Conservation (phyloP, 2,113 vertebrate species). For the Microtus montanus region DNA sequence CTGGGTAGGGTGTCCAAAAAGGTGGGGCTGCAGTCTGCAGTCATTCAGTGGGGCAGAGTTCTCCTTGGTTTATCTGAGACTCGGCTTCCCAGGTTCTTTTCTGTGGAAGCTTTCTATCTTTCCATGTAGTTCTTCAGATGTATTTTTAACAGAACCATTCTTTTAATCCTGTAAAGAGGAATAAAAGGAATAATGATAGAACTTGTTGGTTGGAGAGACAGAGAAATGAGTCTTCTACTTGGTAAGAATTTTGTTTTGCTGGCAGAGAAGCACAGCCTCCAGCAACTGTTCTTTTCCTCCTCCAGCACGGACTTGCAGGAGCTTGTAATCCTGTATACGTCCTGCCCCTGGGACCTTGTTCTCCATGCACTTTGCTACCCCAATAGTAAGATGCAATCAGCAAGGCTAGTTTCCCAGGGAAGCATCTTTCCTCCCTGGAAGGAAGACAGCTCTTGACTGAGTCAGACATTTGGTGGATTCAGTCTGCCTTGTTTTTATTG, state of each 20-base stretch:
- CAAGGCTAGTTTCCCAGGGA: conserved; percentile 66
- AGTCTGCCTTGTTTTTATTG: neutral
- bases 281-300: conserved; percentile 65
- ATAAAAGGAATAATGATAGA: neutral
- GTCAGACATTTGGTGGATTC: conserved; percentile 45
- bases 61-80: neutral
- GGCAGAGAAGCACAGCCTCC: conserved; percentile 66
- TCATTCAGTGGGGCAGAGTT: fast-evolving
- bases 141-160: conserved; percentile 19
- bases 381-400: conserved; percentile 57
- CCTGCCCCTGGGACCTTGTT: conserved; percentile 40
- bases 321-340: conserved; percentile 71
- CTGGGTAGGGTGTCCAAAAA: fast-evolving
- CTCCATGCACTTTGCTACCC: conserved; percentile 63
- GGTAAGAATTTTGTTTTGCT: conserved; percentile 67
- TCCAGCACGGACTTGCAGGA: conserved; percentile 58
- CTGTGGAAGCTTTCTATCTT: neutral
- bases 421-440: conserved; percentile 56
- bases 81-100: neutral
- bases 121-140: neutral
- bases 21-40: neutral
- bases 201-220: neutral
- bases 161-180: neutral
- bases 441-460: conserved; percentile 24
- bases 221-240: conserved; percentile 48